phyloP scores from a whole-genome alignment of 2,113 vertebrate genomes.

The Neoarius graeffei region DNA sequence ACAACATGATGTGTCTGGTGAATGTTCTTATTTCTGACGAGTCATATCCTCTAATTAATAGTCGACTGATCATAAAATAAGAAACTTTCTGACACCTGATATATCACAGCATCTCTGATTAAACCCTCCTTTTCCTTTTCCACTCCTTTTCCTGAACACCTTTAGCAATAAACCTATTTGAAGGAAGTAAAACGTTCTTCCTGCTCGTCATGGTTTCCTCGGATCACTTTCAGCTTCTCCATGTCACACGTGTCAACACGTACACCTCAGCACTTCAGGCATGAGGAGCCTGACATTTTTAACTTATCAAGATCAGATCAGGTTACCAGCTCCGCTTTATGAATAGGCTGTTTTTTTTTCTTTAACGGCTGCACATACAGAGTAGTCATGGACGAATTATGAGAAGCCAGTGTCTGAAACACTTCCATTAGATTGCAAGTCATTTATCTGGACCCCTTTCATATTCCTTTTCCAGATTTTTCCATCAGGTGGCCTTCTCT shows the following conservation, averaged over 20 bases:
- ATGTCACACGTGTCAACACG: constrained; percentile 48
- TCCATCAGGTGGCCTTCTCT: neutral
- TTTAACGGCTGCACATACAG: constrained; percentile 21
- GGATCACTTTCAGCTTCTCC: constrained; percentile 57
- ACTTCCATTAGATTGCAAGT: constrained; percentile 6
- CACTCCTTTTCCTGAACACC: constrained; percentile 43
- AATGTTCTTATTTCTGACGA: neutral
- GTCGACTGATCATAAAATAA: neutral
- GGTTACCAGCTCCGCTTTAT: constrained; percentile 46
- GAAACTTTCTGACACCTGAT: neutral
- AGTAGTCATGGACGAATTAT: constrained; percentile 49
- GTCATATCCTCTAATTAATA: neutral
- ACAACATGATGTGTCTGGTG: neutral
- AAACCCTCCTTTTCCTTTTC: constrained; percentile 13
- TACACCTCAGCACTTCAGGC: constrained; percentile 47
- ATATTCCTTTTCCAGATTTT: constrained; percentile 8
- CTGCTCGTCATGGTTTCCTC: constrained; percentile 33
- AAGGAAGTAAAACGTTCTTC: constrained; percentile 32
- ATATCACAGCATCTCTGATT: neutral
- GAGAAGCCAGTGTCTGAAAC: constrained; percentile 31
- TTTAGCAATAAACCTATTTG: constrained; percentile 63
- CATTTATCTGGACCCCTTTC: constrained; percentile 17
- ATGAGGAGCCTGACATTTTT: constrained; percentile 20
- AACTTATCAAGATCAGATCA: constrained; percentile 43
- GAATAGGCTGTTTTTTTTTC: neutral